These are phyloP conservation scores for Eonycteris spelaea DNA, from an alignment of 2,113 vertebrate genomes.

Conservation along the genomic window DNA sequence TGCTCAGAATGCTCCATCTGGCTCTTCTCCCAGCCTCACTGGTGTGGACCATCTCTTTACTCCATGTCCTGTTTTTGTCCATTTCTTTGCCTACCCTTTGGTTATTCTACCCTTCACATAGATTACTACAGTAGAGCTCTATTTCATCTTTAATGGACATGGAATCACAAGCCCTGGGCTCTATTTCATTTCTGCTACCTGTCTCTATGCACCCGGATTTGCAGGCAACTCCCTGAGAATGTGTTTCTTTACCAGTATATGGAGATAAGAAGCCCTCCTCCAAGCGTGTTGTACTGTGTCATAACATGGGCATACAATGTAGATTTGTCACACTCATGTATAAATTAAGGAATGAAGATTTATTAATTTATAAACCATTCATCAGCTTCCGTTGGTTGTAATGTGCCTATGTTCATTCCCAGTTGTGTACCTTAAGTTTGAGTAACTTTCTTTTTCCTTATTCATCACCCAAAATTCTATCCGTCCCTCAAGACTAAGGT, in stretches of 20 bases:
- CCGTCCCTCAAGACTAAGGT: neutral
- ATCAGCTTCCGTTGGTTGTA: neutral
- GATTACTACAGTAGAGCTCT: neutral
- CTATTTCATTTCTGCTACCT: neutral
- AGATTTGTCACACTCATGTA: neutral
- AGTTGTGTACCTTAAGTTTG: neutral
- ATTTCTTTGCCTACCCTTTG: neutral
- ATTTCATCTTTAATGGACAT: neutral
- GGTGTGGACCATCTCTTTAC: neutral
- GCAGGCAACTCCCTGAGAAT: neutral
- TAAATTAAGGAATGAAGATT: neutral
- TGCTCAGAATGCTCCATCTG: neutral
- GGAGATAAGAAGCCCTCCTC: neutral
- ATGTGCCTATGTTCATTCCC: neutral
- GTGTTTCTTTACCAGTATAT: neutral
- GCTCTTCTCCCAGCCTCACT: neutral
- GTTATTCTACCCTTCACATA: neutral
- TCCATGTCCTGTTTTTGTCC: neutral
- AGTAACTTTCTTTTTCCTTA: neutral
- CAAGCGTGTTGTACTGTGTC: too few relatives aligned
- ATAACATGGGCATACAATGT: rapidly evolving
- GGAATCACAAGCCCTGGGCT: neutral
- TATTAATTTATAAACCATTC: neutral
- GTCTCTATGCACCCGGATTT: neutral
- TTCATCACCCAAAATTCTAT: neutral